Base-by-base conservation (phyloP, 2,797 vertebrate genomes). In the Macropus fuliginosus region DNA sequence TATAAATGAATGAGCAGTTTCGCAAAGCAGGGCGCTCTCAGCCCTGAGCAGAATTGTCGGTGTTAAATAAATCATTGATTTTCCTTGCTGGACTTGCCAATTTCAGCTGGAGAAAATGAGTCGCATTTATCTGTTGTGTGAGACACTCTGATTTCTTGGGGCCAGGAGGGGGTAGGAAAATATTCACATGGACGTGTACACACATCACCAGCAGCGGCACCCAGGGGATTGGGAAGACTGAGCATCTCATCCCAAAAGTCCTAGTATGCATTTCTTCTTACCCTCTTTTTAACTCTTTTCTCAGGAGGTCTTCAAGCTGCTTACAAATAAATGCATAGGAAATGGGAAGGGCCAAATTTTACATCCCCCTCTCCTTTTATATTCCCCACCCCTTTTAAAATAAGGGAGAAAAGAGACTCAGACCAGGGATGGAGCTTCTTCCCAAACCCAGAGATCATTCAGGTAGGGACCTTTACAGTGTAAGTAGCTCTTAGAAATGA, bases 61-160 rank as follows among this genome's bases (percentile, higher is more conserved):
- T n/a, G 97, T 93, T 74, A 96, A 97, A 97, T 95, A 96, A 97
- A 98, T 98, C 96, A 98, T 52, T 2, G 0, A 0, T 66, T 81
- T 57, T 18, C 91, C 91, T 29, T 0, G 0, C 40, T 0, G 52
- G 94, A 91, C 0, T 3, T 95, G 96, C 95, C 94, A 54, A 59
- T 95, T 98, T 97, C 95, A 92, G 93, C 4, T 0, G 92, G 91
- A 96, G 74, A 54, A 91, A 92, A 97, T 66, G 97, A 96, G 59
- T 81, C 0, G 6, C 97, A 93, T 97, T 96, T 91, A 92, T 96
- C 95, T 96, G 94, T 93, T 56, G 0, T 40, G 52, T 91, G 94
- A 81, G 74, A 97, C 96, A 92, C 12, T 28, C 62, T 31, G 66
- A 59, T 94, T 24, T 94, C 95, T 95, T 54, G 31, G 18, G 95